Percentiles rank a stretch among this genome's conserved stretches.
phyloP scores from a whole-genome alignment of 1,140 invertebrate species.

The Stegodyphus dumicola region DNA sequence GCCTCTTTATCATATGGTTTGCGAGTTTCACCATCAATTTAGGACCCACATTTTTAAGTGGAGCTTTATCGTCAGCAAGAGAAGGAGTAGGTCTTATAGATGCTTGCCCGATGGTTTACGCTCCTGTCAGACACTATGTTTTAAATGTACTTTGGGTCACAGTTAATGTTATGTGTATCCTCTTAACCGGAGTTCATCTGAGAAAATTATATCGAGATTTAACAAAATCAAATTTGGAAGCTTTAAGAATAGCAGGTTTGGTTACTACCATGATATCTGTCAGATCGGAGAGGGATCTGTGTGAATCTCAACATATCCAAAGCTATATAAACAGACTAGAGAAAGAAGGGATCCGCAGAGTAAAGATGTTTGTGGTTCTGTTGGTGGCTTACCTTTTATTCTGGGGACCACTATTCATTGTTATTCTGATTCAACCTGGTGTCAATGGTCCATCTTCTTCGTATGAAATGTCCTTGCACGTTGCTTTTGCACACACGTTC shows the following conservation, averaged over 20 bases:
- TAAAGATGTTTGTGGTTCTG: conserved; percentile 86
- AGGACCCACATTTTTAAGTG: conserved; percentile 88
- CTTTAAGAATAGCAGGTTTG: conserved; percentile 78
- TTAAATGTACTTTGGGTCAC: conserved; percentile 90
- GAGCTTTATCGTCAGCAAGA: conserved; percentile 75
- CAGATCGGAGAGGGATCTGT: conserved; percentile 62
- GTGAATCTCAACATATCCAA: conserved; percentile 73
- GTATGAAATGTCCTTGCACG: conserved; percentile 84
- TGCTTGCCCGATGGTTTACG: conserved; percentile 80
- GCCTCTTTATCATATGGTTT: conserved; percentile 94
- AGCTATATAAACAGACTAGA: conserved; percentile 82
- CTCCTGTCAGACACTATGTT: conserved; percentile 85
- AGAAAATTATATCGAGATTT: conserved; percentile 85
- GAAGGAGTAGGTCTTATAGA: conserved; percentile 68
- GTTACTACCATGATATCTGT: conserved; percentile 80
- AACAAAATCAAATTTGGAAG: conserved; percentile 78
- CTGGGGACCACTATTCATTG: conserved; percentile 88
- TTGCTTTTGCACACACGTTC: conserved; percentile 87
- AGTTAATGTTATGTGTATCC: conserved; percentile 86
- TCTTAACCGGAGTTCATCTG: conserved; percentile 83
- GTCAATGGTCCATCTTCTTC: conserved; percentile 43
- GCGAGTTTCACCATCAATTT: conserved; percentile 84
- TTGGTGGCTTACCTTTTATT: conserved; percentile 85
- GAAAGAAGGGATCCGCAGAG: conserved; percentile 74
- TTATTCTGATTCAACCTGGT: conserved; percentile 74